Base-by-base conservation (phyloP, 1,140 invertebrate genomes). In the Lucilia sericata region DNA sequence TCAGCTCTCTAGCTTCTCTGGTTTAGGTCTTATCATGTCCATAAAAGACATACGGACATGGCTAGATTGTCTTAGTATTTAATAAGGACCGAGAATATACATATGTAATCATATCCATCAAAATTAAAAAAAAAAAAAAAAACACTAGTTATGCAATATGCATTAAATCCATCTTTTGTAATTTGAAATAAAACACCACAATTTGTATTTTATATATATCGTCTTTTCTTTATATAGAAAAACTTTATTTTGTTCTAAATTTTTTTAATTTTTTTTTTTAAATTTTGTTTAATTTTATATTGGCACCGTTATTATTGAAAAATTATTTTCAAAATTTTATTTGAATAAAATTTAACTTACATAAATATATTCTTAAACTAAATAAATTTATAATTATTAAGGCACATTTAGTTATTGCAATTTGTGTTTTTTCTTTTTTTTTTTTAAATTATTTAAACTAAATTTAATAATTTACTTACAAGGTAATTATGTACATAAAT, bases 391-490 rank as follows among this genome's bases (percentile, higher is more conserved):
- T 49, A 80, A 80, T 80, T 80, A 80, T 80, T 80, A 80, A 80
- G 76, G 76, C 76, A 80, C 76, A 21, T 80, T 80, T 49, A 25
- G 47, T 25, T 49, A 80, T 80, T 80, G 76, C 76, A 80, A 51
- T 76, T 74, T 51, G 76, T 80, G 49, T 49, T 78, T 42, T 47
- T 19, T 78, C 19, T 19, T 42, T 10, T 42, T 47, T 49, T 13
- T 25, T 80, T 80, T 65, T n/a, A 65, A 70, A 25, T 19, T 70
- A 25, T 70, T 60, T 70, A 70, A 10, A 25, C 65, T 70, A 19
- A 9, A 70, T 80, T 80, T 51, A 51, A 80, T 80, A 80, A 80
- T 80, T 80, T 80, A 80, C 76, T 80, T 80, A 80, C 51, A 47
- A 80, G 49, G 14, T 51, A 49, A 21, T 19, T 80, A 80, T 80